Evolutionary conservation across 2,888 invertebrate genomes (phyloP), one percentile per base, ranked within the genome.

Genomic region (Heteropelma amictum): DNA sequence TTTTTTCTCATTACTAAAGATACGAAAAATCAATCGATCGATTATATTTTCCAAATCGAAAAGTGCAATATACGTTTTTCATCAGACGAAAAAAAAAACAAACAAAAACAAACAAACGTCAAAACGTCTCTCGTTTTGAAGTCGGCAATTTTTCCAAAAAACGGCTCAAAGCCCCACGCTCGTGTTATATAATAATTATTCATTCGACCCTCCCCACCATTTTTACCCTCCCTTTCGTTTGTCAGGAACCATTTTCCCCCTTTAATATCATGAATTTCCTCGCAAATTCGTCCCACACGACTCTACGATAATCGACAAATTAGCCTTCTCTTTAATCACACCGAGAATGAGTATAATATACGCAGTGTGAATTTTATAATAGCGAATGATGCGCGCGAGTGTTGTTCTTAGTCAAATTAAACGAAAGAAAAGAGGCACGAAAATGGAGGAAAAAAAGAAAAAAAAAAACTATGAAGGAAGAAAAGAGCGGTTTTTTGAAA

Each of bases 381-480:
- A n/a, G 70, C 65, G 60, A 61, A 70, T 67, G 64, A 60, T 40
- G 65, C 61, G n/a, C n/a, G 71, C 70, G 49, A 71, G 54, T 67
- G 65, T 75, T 75, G 65, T 70, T 64, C 74, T 75, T 75, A 71
- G 71, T 75, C 75, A 75, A 75, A 75, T 75, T 75, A 49, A 64
- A 54, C 26, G 72, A 42, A 49, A 76, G 38, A 30, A n/a, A n/a
- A n/a, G n/a, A n/a, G n/a, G n/a, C n/a, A n/a, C n/a, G n/a, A n/a
- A n/a, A n/a, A n/a, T n/a, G n/a, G 58, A 65, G 17, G 42, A 21
- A 61, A 28, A 67, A 38, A 33, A 12, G 30, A 58, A 51, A 45
- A 69, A 19, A 58, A 45, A 35, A 35, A 26, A 12, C 14, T 38
- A 38, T 38, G 40, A 42, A 51, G 8, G 3, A n/a, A n/a, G n/a